Evolutionary conservation across 1,140 invertebrate species (phyloP), one percentile per base, ranked within the genome.

Genomic region (Thereuonema tuberculata): DNA sequence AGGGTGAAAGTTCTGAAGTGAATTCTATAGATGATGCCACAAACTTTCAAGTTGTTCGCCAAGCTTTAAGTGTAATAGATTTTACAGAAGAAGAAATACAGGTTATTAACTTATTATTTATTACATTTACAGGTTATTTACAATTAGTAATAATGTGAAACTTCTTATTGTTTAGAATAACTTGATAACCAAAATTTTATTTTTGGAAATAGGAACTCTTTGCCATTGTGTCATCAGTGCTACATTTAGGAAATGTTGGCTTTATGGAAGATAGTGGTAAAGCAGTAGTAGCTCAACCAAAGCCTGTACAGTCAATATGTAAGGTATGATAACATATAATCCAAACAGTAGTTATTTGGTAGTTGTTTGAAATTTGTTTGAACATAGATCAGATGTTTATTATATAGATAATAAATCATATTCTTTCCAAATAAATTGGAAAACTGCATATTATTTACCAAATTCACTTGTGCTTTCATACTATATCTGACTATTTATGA

Each of bases 211-310:
- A 66, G 64, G 65, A 63, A 47, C 63, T 76, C n/a, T 69, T 70
- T 57, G 57, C 65, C 1, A 70, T 74, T 49, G 63, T 76, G 14
- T 72, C 72, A 12, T 67, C 70, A n/a, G 69, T 76, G 50, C 60
- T 76, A 23, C 75, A 76, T 58, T 64, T 76, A 14, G 74, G 74
- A 20, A 76, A 76, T 63, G 60, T 71, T 23, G 64, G 65, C 26
- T 76, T 73, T 65, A 60, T 62, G 2, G 68, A 67, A 28, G 71
- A 73, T 37, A 64, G 67, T 46, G 69, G 70, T n/a, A 20, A 62
- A 56, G 63, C 68, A 53, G 61, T 65, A 15, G 62, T 73, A 17
- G 60, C 58, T 2, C 57, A 68, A 54, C 62, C 63, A 17, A 67
- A 68, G 25, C 59, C 60, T n/a, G 63, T 71, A 46, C 53, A 43